A percentile compares a stretch with the other conserved stretches of the same genome.
These are phyloP conservation scores for Platyscapa corneri DNA, from an alignment of 1,140 invertebrate species.

Conservation along the genomic window DNA sequence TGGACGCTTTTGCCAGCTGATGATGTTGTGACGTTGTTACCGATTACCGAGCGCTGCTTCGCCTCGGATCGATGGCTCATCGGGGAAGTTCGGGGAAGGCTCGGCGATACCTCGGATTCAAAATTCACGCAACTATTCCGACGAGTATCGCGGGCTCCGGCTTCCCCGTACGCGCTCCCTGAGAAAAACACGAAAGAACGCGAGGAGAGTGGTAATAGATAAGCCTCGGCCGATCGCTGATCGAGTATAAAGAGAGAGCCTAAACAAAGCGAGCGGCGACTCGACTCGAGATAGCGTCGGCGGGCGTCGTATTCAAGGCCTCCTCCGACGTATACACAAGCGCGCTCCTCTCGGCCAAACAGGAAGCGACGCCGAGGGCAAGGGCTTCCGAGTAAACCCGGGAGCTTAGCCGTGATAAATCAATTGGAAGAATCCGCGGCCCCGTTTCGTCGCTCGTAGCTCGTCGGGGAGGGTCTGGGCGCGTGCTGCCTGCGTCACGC, in stretches of 20 bases:
- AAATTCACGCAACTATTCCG: neutral
- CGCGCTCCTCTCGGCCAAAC: neutral
- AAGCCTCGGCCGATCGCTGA: neutral
- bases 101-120: neutral
- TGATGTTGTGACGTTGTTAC: neutral
- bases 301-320: neutral
- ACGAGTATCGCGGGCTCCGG: no score
- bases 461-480: neutral
- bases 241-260: neutral
- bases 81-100: neutral
- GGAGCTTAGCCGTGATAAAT: conserved; percentile 59
- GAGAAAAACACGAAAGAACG: no score
- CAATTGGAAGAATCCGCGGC: conserved; percentile 61
- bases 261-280: neutral
- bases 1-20: neutral
- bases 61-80: neutral
- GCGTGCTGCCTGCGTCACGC: conserved; percentile 56
- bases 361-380: neutral
- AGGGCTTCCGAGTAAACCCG: neutral
- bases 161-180: neutral
- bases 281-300: neutral
- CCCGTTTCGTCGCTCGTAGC: no score
- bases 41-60: neutral
- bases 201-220: neutral
- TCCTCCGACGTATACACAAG: no score